Base-by-base conservation (phyloP, 2,888 invertebrate species). In the Desoria tigrina region DNA sequence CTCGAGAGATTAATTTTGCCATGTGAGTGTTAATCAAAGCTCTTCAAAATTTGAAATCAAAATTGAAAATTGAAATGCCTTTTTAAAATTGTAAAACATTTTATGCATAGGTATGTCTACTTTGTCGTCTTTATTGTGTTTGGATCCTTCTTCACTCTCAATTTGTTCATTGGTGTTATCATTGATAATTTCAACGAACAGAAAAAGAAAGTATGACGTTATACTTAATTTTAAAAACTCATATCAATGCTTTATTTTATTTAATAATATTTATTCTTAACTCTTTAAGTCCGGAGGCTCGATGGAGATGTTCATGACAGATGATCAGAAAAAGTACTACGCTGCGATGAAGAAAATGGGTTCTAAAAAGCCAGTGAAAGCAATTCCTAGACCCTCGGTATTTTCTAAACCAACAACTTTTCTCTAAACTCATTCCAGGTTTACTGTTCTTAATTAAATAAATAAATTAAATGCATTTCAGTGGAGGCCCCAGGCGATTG, bases 301-400 rank as follows among this genome's bases (percentile, higher is more conserved):
- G 77, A 86, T 98, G 77, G 97, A 97, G 83, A 94, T 97, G 95
- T 97, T 98, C 86, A 97, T 98, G 97, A 98, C 97, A 78, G 97
- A 98, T 82, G 97, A 98, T 84, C 97, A 98, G 84, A 98, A 97
- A 86, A 97, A 97, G 84, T 98, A 98, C 84, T 98, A 97, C 84
- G 96, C 95, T 81, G 97, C 98, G 70, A 97, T 98, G 97, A 97
- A 98, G 84, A 96, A 97, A 84, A 96, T 98, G 94, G 94, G 95
- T 77, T 94, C 94, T 66, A 97, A 97, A 82, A 94, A 96, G 82
- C 98, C 97, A 68, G 86, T 96, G 81, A 98, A 98, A 86, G 96
- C 97, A 76, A 96, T 94, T 81, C 97, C 97, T 73, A 88, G 95
- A 82, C 97, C 97, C 77, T 91, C 91, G 87, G 97, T 97, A 86